phyloP scores from a whole-genome alignment of 1,140 invertebrate species.

The Calephelis nemesis region DNA sequence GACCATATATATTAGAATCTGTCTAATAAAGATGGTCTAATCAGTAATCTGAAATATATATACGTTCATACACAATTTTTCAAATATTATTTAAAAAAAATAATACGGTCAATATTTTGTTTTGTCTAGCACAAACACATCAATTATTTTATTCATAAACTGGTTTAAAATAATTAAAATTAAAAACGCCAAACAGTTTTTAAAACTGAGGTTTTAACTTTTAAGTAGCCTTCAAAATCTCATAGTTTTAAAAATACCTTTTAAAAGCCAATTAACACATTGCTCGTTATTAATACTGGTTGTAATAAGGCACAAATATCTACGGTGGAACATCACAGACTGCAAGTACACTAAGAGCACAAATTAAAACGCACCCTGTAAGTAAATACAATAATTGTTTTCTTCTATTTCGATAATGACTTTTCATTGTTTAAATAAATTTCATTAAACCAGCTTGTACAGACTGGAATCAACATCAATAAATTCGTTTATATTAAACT shows the following conservation, averaged over 20 bases:
- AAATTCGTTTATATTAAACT: conserved; percentile 20
- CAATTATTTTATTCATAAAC: too few species aligned
- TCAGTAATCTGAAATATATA: too few species aligned
- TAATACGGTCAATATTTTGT: too few species aligned
- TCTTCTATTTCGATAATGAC: conserved; percentile 3
- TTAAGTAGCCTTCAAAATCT: background rate
- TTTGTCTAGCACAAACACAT: too few species aligned
- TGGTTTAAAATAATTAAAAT: too few species aligned
- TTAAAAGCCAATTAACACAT: background rate
- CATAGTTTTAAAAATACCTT: background rate
- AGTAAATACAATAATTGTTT: background rate
- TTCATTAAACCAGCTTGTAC: too few species aligned
- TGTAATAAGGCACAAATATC: conserved; percentile 2
- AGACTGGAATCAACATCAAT: conserved; percentile 14
- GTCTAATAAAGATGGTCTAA: too few species aligned
- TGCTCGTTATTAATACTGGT: conserved; percentile 5
- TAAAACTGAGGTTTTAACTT: background rate
- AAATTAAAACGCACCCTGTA: background rate
- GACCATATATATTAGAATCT: too few species aligned
- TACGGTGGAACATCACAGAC: background rate
- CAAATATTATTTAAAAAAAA: too few species aligned
- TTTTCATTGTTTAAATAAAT: background rate
- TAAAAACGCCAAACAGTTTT: background rate
- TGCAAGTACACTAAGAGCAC: conserved; percentile 1
- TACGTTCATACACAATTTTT: too few species aligned